phyloP scores from a whole-genome alignment of 2,797 vertebrate species.

The Peromyscus attwateri region DNA sequence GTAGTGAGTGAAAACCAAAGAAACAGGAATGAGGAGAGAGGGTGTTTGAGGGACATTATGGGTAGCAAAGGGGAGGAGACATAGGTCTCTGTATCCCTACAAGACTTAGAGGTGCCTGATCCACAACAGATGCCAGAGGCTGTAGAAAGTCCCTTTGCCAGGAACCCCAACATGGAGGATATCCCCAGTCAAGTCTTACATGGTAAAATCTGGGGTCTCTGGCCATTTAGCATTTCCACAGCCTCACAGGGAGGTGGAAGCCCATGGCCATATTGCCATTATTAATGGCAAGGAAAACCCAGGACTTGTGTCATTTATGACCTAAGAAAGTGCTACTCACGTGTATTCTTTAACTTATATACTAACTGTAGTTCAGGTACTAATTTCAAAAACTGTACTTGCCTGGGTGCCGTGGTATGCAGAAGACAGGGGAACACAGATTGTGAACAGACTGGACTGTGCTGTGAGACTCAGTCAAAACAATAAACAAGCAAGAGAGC shows the following conservation, averaged over 20 bases:
- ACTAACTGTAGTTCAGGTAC: background rate
- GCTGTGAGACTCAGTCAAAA: background rate
- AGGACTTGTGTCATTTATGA: background rate
- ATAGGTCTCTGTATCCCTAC: background rate
- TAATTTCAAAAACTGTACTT: background rate
- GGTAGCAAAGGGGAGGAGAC: background rate
- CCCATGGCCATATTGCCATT: background rate
- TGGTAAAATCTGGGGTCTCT: background rate
- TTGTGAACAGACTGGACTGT: background rate
- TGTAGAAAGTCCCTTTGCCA: background rate
- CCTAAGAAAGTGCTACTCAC: background rate
- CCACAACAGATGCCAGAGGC: background rate
- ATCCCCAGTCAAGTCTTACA: background rate
- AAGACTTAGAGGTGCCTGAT: background rate
- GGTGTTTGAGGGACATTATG: background rate
- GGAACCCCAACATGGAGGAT: background rate
- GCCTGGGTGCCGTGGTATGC: background rate
- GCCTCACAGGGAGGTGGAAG: background rate
- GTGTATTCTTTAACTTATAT: background rate
- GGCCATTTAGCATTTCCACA: background rate
- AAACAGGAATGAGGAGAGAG: background rate
- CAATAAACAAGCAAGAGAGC: background rate
- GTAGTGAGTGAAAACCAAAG: background rate
- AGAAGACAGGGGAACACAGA: background rate
- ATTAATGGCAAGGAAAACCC: background rate